phyloP scores from a whole-genome alignment of 2,113 vertebrate species.

The Lamprotornis superbus region DNA sequence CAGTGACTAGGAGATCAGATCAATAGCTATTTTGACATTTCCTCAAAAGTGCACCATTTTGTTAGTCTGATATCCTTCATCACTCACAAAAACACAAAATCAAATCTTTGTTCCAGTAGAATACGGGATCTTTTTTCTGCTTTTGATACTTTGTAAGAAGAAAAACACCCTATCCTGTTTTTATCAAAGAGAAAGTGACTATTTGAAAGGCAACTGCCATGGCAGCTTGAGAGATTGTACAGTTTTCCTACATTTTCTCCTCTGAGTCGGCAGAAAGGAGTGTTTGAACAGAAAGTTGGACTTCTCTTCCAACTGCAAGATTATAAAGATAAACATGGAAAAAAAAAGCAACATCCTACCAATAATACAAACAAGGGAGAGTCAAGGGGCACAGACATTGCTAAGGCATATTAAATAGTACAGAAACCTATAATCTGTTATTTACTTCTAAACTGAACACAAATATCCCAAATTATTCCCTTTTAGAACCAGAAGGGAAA shows the following conservation, averaged over 20 bases:
- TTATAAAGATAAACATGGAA: background rate
- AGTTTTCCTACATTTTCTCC: background rate
- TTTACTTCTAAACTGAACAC: background rate
- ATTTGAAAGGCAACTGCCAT: background rate
- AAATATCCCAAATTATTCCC: background rate
- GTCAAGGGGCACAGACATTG: background rate
- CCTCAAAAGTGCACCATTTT: background rate
- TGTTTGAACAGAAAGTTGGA: background rate
- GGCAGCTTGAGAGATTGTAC: background rate
- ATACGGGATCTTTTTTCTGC: background rate
- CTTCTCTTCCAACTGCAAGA: background rate
- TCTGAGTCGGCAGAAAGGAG: background rate
- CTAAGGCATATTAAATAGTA: background rate
- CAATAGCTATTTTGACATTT: background rate
- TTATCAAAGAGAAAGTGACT: background rate
- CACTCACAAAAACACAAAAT: background rate
- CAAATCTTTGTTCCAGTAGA: background rate
- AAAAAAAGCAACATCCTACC: background rate
- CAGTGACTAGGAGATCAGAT: background rate
- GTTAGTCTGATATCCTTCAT: background rate
- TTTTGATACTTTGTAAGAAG: background rate
- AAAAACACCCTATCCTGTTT: background rate
- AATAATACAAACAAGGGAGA: background rate
- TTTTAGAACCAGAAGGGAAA: background rate
- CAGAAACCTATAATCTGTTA: background rate